A percentile compares a stretch with the other conserved stretches of the same genome.
Evolutionary conservation across 2,797 vertebrate species (phyloP).

Genomic region (Gambelia wislizenii): DNA sequence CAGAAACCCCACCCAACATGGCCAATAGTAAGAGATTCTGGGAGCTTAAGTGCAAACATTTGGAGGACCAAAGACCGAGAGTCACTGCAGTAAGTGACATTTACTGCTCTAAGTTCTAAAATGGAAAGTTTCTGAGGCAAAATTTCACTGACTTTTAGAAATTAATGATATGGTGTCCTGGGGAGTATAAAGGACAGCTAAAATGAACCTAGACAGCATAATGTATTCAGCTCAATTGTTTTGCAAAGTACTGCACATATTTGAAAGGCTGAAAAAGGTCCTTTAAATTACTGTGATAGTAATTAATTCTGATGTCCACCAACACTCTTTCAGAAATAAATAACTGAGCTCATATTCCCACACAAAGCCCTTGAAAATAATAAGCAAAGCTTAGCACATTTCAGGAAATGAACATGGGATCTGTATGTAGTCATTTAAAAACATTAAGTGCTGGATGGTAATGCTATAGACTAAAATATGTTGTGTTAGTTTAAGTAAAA

Average conservation of each 20-base stretch:
- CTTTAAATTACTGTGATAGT: neutral
- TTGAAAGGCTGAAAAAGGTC: neutral
- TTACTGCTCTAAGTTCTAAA: neutral
- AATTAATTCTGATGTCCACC: neutral
- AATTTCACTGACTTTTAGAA: constrained; percentile 11
- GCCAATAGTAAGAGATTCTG: neutral
- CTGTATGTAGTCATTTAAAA: neutral
- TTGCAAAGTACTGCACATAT: neutral
- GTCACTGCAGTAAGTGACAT: too few species aligned
- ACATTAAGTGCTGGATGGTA: neutral
- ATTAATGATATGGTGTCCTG: neutral
- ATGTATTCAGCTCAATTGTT: neutral
- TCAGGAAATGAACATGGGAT: neutral
- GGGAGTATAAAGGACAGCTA: neutral
- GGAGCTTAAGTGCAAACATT: neutral
- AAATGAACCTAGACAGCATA: neutral
- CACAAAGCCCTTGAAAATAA: neutral
- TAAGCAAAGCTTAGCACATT: neutral
- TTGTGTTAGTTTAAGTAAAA: too few species aligned
- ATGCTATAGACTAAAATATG: neutral
- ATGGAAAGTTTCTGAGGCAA: neutral
- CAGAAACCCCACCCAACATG: too few species aligned
- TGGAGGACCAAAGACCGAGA: neutral
- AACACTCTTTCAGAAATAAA: neutral
- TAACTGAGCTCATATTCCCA: neutral